Percentiles rank a stretch among this genome's conserved stretches.
These are phyloP conservation scores for Chalcosyrphus nemorum DNA, from an alignment of 2,888 invertebrate genomes.

Conservation along the genomic window DNA sequence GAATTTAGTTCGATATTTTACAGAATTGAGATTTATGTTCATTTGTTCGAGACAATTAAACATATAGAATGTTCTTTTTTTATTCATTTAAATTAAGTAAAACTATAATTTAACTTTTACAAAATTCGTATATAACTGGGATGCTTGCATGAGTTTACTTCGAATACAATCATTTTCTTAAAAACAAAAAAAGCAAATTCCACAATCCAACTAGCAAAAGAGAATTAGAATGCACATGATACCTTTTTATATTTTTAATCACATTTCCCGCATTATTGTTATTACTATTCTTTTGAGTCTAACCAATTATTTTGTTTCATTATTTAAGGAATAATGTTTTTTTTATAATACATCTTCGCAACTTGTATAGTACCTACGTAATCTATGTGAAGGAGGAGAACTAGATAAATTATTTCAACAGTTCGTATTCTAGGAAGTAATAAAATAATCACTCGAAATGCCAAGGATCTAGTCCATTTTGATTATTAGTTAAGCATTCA, in stretches of 20 bases:
- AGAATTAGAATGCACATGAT: slow-evolving; percentile 7
- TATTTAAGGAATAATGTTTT: too few species aligned
- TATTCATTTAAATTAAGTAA: slow-evolving; percentile 56
- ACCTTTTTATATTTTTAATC: background rate
- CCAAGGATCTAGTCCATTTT: too few species aligned
- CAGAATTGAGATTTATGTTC: background rate
- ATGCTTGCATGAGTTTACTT: slow-evolving; percentile 72
- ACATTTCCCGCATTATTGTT: background rate
- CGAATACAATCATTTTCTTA: slow-evolving; percentile 15
- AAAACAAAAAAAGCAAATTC: background rate
- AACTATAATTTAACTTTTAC: slow-evolving; percentile 55
- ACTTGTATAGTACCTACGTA: too few species aligned
- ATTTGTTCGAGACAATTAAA: slow-evolving; percentile 59
- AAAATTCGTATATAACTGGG: slow-evolving; percentile 51
- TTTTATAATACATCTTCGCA: too few species aligned
- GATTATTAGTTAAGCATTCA: too few species aligned
- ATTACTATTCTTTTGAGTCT: too few species aligned
- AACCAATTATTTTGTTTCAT: too few species aligned
- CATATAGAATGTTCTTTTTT: slow-evolving; percentile 31
- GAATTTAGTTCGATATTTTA: background rate
- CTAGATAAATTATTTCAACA: too few species aligned
- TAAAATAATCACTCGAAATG: too few species aligned
- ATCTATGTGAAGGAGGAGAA: too few species aligned
- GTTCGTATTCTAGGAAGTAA: too few species aligned
- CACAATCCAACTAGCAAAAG: slow-evolving; percentile 8